Evolutionary conservation across 2,888 invertebrate genomes (phyloP).

Genomic region (Gerris lacustris): DNA sequence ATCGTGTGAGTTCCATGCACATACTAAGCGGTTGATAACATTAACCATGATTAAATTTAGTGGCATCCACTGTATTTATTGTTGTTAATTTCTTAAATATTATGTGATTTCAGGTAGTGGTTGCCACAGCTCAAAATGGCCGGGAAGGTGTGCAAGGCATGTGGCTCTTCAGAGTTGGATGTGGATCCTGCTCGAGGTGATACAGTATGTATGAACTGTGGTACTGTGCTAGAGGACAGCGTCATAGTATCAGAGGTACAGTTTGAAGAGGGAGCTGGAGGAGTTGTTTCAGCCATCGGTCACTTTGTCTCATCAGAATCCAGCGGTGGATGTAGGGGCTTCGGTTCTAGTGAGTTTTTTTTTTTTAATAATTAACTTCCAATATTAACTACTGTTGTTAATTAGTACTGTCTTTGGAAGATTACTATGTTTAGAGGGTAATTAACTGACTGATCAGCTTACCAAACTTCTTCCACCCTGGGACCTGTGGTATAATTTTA

Average conservation of each 20-base stretch:
- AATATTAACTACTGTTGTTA: too few species aligned
- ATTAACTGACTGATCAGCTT: too few species aligned
- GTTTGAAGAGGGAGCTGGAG: constrained; percentile 85
- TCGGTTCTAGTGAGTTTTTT: constrained; percentile 51
- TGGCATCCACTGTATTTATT: too few species aligned
- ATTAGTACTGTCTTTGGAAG: too few species aligned
- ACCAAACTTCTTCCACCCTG: too few species aligned
- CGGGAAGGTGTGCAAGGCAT: constrained; percentile 72
- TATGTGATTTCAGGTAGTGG: too few species aligned
- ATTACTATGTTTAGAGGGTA: too few species aligned
- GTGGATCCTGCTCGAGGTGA: constrained; percentile 89
- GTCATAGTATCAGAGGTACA: constrained; percentile 93
- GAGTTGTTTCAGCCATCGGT: constrained; percentile 76
- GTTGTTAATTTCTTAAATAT: too few species aligned
- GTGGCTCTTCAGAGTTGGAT: constrained; percentile 84
- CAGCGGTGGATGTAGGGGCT: constrained; percentile 67
- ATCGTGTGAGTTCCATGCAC: too few species aligned
- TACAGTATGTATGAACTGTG: constrained; percentile 91
- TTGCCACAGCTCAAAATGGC: constrained; percentile 30
- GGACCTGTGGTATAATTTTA: too few species aligned
- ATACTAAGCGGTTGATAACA: too few species aligned
- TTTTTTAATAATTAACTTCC: background rate
- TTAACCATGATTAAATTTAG: too few species aligned
- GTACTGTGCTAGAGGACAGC: constrained; percentile 88
- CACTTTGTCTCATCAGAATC: constrained; percentile 87